These are phyloP conservation scores for Catharus fuscescens DNA, from an alignment of 2,113 vertebrate species.

Conservation along the genomic window DNA sequence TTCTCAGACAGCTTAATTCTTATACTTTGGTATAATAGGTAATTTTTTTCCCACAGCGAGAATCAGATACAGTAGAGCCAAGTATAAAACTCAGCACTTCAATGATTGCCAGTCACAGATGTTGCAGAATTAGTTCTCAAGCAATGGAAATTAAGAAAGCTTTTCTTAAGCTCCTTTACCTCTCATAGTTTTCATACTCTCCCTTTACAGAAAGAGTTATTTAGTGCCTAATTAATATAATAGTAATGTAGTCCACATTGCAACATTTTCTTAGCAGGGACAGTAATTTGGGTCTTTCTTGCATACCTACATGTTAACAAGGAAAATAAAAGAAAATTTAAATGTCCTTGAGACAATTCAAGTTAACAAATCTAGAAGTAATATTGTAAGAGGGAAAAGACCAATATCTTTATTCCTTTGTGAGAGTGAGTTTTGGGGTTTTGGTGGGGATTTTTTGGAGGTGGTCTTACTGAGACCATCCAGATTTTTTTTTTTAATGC, in stretches of 20 bases:
- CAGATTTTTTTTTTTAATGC: background rate
- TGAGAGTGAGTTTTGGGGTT: background rate
- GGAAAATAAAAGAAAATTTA: background rate
- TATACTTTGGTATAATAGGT: background rate
- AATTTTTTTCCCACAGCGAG: background rate
- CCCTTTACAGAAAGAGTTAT: background rate
- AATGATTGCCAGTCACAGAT: background rate
- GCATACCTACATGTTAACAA: background rate
- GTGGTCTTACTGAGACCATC: background rate
- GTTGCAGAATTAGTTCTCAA: background rate
- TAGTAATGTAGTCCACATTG: background rate
- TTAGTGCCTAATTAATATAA: background rate
- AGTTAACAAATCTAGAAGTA: background rate
- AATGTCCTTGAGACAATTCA: background rate
- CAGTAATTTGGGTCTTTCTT: background rate
- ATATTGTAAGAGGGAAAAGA: background rate
- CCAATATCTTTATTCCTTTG: background rate
- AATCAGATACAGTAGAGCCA: background rate
- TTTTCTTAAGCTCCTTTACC: background rate
- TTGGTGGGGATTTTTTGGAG: background rate
- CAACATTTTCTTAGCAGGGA: background rate
- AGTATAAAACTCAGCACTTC: background rate
- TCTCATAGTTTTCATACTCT: background rate
- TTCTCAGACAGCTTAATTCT: background rate
- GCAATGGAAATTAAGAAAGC: background rate